Conservation (phyloP, 2,888 invertebrate genomes). For the Nipponacmea schrenckii region DNA sequence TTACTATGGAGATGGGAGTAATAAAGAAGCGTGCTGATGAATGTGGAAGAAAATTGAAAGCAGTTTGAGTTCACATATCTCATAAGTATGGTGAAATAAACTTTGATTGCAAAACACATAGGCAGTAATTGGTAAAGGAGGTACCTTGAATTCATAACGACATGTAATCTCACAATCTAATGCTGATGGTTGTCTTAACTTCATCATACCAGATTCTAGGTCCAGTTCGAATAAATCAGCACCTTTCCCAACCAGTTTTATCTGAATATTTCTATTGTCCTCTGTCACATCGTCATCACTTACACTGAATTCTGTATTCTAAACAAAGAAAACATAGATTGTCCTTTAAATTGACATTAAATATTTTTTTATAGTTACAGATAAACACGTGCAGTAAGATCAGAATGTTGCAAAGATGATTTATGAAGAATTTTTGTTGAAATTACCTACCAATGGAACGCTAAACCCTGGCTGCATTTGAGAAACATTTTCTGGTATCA, state of each 20-base stretch:
- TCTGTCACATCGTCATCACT: conserved; percentile 26
- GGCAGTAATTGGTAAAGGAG: too few relatives aligned
- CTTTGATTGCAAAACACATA: too few relatives aligned
- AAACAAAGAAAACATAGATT: background rate
- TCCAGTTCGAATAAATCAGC: conserved; percentile 19
- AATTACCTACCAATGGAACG: conserved; percentile 11
- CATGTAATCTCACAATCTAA: conserved; percentile 19
- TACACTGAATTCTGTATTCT: conserved; percentile 23
- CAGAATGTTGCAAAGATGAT: too few relatives aligned
- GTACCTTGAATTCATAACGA: conserved; percentile 16
- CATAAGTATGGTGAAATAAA: too few relatives aligned
- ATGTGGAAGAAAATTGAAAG: too few relatives aligned
- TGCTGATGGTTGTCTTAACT: conserved; percentile 5
- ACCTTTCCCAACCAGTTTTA: conserved; percentile 21
- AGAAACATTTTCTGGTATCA: conserved; percentile 13
- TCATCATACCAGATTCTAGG: conserved; percentile 17
- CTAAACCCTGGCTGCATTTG: background rate
- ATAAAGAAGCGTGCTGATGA: too few relatives aligned
- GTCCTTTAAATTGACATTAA: too few relatives aligned
- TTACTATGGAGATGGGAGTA: too few relatives aligned
- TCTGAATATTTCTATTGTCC: conserved; percentile 20
- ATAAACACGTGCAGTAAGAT: too few relatives aligned
- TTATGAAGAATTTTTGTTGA: background rate
- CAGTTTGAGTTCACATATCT: too few relatives aligned
- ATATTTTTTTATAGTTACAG: too few relatives aligned